phyloP scores from a whole-genome alignment of 1,140 invertebrate genomes.

The Megathymus violae region DNA sequence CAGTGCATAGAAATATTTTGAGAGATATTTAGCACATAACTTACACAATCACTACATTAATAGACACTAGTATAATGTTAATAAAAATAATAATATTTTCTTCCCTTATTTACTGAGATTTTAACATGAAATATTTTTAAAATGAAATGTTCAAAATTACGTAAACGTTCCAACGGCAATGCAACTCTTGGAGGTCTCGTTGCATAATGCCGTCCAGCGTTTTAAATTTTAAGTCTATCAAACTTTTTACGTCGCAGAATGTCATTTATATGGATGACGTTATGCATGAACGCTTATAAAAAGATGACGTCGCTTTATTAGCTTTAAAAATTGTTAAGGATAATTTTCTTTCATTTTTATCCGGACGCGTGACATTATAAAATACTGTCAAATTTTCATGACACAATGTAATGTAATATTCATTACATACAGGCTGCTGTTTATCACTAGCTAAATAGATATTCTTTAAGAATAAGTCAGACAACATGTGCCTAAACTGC shows the following conservation, averaged over 20 bases:
- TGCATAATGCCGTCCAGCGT: conserved; percentile 30
- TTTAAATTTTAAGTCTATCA: conserved; percentile 33
- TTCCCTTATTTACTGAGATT: conserved; percentile 10
- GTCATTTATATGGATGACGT: conserved; percentile 26
- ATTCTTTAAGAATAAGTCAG: too few species aligned
- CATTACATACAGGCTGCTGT: too few species aligned
- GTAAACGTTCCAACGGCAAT: conserved; percentile 18
- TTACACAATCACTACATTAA: neutral
- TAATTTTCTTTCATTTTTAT: conserved; percentile 14
- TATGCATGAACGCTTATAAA: conserved; percentile 27
- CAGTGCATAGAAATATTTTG: too few species aligned
- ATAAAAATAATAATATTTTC: conserved; percentile 8
- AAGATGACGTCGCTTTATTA: conserved; percentile 21
- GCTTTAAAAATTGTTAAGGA: conserved; percentile 13
- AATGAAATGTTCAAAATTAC: conserved; percentile 30
- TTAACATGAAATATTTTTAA: conserved; percentile 26
- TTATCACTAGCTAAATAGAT: too few species aligned
- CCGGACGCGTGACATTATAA: conserved; percentile 1
- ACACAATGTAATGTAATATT: too few species aligned
- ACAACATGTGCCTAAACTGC: too few species aligned
- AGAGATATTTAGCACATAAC: too few species aligned
- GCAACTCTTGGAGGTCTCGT: conserved; percentile 23
- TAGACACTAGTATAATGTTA: neutral
- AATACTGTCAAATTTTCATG: neutral
- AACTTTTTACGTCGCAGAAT: conserved; percentile 27